Conservation (phyloP, 2,113 vertebrate species). For the Rana temporaria region DNA sequence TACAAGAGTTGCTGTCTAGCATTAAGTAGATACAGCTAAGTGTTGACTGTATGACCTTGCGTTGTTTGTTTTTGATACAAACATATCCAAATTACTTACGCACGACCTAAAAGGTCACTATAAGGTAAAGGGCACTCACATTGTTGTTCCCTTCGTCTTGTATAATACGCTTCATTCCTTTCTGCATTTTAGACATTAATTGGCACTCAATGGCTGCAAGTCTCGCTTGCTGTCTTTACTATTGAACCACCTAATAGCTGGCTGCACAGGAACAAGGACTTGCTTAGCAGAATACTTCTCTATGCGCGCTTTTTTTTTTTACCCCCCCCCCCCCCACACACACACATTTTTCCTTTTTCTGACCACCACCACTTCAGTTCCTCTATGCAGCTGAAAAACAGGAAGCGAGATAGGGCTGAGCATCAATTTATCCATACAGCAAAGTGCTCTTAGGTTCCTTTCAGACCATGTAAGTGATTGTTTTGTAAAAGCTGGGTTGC, state of each 20-base stretch:
- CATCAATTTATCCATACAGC: constrained; percentile 54
- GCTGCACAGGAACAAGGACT: constrained; percentile 55
- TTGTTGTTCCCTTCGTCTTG: constrained; percentile 62
- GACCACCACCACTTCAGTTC: constrained; percentile 48
- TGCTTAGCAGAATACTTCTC: constrained; percentile 19
- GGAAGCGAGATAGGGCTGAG: constrained; percentile 52
- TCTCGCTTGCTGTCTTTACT: constrained; percentile 62
- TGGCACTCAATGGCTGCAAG: constrained; percentile 59
- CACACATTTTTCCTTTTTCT: background rate
- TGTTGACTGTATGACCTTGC: constrained; percentile 41
- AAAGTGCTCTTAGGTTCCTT: constrained; percentile 55
- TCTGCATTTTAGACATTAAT: constrained; percentile 62
- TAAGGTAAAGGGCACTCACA: constrained; percentile 61
- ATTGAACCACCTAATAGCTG: constrained; percentile 67
- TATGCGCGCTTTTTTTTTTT: constrained; percentile 44
- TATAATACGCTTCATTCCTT: constrained; percentile 57
- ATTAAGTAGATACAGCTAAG: constrained; percentile 30
- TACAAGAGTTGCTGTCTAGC: constrained; percentile 31
- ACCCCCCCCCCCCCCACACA: constrained; percentile 1
- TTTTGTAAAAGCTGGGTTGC: constrained; percentile 53
- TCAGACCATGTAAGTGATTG: constrained; percentile 49
- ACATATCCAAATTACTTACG: constrained; percentile 58
- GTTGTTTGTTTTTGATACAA: constrained; percentile 70
- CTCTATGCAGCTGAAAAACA: constrained; percentile 56
- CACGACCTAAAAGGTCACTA: constrained; percentile 51